Evolutionary conservation across 1,140 invertebrate species (phyloP).

Genomic region (Drusus annulatus): DNA sequence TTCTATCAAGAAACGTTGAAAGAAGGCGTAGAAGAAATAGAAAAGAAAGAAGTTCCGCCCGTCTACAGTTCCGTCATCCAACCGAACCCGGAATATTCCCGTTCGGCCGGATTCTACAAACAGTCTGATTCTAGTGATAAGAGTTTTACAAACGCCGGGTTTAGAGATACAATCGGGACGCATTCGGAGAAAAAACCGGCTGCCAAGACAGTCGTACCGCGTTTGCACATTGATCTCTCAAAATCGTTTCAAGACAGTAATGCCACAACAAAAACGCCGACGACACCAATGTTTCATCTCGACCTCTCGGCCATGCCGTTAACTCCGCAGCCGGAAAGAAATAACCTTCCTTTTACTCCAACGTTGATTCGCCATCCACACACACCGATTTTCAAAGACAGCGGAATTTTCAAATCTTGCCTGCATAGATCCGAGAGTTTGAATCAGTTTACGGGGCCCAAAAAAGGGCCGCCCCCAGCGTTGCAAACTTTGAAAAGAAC

Average conservation of each 20-base stretch:
- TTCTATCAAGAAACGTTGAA: slow-evolving; percentile 56
- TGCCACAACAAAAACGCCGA: neutral
- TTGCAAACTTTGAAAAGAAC: slow-evolving; percentile 48
- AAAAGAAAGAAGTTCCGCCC: slow-evolving; percentile 1
- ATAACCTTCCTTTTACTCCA: slow-evolving; percentile 46
- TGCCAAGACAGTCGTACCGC: neutral
- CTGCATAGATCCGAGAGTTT: slow-evolving; percentile 21
- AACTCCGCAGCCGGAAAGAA: slow-evolving; percentile 21
- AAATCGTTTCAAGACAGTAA: slow-evolving; percentile 23
- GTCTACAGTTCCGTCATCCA: slow-evolving; percentile 55
- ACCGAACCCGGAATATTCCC: slow-evolving; percentile 53
- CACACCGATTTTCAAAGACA: slow-evolving; percentile 25
- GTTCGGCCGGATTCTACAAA: slow-evolving; percentile 8
- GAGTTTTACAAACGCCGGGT: slow-evolving; percentile 7
- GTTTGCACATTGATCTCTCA: slow-evolving; percentile 37
- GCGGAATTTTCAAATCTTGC: slow-evolving; percentile 1
- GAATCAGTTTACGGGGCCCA: slow-evolving; percentile 2
- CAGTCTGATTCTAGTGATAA: neutral
- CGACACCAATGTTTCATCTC: slow-evolving; percentile 42
- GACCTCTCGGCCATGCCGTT: slow-evolving; percentile 42
- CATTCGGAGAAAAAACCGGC: neutral
- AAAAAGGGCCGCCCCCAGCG: slow-evolving; percentile 42
- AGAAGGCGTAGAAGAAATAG: slow-evolving; percentile 40
- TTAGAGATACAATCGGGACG: neutral
- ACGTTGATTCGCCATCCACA: slow-evolving; percentile 42